These are phyloP conservation scores for Cervus canadensis DNA, from an alignment of 2,113 vertebrate genomes.

Conservation along the genomic window DNA sequence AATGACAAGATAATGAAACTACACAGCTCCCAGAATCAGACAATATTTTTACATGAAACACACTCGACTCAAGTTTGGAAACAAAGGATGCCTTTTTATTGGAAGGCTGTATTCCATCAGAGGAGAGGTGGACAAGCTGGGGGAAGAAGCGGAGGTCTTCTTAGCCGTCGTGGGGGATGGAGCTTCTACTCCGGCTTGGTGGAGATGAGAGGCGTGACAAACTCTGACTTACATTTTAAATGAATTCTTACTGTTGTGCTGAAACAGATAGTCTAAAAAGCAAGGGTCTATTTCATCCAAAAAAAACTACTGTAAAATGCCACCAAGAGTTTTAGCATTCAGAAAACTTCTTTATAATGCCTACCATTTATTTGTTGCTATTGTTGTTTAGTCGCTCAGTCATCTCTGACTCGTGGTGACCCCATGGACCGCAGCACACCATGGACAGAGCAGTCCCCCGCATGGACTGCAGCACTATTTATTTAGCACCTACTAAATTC, in stretches of 20 bases:
- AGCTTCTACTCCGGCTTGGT: neutral
- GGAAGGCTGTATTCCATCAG: neutral
- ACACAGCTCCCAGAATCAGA: neutral
- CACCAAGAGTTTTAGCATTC: neutral
- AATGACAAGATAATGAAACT: neutral
- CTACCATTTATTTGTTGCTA: neutral
- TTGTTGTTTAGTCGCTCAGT: neutral
- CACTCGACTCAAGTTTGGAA: neutral
- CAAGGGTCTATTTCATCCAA: neutral
- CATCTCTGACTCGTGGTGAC: neutral
- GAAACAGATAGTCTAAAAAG: neutral
- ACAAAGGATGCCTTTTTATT: neutral
- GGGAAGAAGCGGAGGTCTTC: neutral
- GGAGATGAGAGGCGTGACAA: neutral
- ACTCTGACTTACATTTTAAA: neutral
- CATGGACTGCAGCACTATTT: neutral
- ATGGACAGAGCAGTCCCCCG: neutral
- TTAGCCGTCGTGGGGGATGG: neutral
- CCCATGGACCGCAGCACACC: neutral
- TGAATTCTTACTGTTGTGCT: neutral
- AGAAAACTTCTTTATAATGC: neutral
- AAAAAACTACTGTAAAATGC: neutral
- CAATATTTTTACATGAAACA: neutral
- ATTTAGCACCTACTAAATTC: neutral
- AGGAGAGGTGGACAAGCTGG: neutral